A percentile compares a stretch with the other conserved stretches of the same genome.
These are phyloP conservation scores for Sitta carolinensis DNA, from an alignment of 2,797 vertebrate species.

Conservation along the genomic window DNA sequence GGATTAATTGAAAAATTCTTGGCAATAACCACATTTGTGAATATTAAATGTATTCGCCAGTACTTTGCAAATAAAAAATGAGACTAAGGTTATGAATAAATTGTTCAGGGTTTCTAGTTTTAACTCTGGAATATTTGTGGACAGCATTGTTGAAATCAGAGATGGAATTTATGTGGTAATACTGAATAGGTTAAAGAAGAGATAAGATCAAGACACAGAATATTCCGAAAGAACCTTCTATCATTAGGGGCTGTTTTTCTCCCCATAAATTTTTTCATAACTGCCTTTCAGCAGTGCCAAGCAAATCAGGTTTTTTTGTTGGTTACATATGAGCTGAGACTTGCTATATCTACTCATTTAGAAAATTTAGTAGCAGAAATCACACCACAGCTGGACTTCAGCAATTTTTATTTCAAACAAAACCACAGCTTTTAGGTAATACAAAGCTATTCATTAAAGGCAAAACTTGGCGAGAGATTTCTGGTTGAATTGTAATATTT, in stretches of 20 bases:
- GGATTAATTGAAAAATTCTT: slow-evolving; percentile 1
- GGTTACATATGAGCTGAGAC: neutral
- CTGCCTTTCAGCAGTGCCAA: neutral
- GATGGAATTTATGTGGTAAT: neutral
- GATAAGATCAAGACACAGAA: neutral
- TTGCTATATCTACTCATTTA: neutral
- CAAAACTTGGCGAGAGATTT: neutral
- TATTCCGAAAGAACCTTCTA: neutral
- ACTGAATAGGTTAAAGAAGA: neutral
- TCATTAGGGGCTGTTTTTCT: neutral
- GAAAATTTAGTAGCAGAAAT: neutral
- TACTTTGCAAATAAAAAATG: neutral
- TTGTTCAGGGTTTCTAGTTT: slow-evolving; percentile 9
- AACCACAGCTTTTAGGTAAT: neutral
- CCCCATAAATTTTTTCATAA: neutral
- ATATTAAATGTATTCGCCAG: neutral
- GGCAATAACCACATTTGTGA: neutral
- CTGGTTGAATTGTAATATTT: neutral
- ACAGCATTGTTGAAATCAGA: neutral
- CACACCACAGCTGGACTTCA: neutral
- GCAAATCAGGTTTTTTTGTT: neutral
- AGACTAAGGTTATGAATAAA: slow-evolving; percentile 3
- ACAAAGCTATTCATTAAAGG: neutral
- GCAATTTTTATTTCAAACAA: slow-evolving; percentile 16
- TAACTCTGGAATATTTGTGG: slow-evolving; percentile 25